These are phyloP conservation scores for Empis stercorea DNA, from an alignment of 2,888 invertebrate genomes.

Conservation along the genomic window DNA sequence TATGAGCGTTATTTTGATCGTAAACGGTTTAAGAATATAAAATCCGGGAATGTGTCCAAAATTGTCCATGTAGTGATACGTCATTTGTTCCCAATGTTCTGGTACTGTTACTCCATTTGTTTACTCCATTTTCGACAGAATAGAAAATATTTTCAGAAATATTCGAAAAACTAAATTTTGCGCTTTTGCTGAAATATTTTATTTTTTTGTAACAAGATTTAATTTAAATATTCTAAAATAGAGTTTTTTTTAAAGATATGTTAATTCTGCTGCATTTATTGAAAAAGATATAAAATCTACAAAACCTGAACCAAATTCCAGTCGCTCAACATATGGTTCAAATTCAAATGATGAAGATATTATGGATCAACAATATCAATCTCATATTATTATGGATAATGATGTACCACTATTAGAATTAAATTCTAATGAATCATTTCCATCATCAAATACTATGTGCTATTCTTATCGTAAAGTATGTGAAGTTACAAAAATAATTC, in stretches of 20 bases:
- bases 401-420: constrained; percentile 23
- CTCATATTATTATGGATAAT: constrained; percentile 8
- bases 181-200: too few species aligned
- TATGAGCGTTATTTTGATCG: too few species aligned
- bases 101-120: too few species aligned
- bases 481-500: constrained; percentile 17
- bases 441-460: constrained; percentile 17
- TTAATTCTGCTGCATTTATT: constrained; percentile 19
- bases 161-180: too few species aligned
- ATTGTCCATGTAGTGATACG: too few species aligned
- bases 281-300: constrained; percentile 13
- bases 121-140: too few species aligned
- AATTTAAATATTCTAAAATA: too few species aligned
- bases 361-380: constrained; percentile 4
- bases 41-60: too few species aligned
- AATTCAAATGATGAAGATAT: constrained; percentile 2
- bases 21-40: too few species aligned
- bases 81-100: too few species aligned
- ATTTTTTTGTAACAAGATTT: neutral
- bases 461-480: constrained; percentile 19
- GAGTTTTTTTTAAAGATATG: constrained; percentile 13
- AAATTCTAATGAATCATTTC: constrained; percentile 21
- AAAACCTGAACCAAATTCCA: constrained; percentile 7
- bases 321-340: constrained; percentile 3
- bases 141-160: too few species aligned